phyloP scores from a whole-genome alignment of 2,888 invertebrate species.

The Phortica magna region DNA sequence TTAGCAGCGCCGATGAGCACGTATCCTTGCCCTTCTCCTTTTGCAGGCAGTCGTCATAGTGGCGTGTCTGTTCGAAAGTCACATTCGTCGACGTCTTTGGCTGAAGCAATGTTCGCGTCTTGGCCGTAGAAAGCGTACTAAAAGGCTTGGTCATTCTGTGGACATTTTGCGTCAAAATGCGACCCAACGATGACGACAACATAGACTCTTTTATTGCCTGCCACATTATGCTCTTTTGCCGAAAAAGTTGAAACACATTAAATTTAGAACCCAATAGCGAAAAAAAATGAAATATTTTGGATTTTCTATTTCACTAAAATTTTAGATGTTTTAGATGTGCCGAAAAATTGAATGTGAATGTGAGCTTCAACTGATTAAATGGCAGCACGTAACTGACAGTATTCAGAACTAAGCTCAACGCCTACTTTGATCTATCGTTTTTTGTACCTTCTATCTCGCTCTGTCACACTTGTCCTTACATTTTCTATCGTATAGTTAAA shows the following conservation, averaged over 20 bases:
- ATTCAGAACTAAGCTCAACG: neutral
- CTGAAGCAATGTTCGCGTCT: neutral
- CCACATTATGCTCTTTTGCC: too few species aligned
- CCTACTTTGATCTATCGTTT: neutral
- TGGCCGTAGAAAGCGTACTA: neutral
- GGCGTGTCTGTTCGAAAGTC: neutral
- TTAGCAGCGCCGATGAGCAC: constrained; percentile 47
- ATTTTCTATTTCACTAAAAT: neutral
- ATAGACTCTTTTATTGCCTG: too few species aligned
- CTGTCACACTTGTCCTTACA: too few species aligned
- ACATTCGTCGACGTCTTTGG: neutral
- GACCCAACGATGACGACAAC: too few species aligned
- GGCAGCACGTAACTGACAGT: neutral
- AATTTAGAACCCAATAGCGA: neutral
- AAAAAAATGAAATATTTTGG: neutral
- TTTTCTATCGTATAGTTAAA: too few species aligned
- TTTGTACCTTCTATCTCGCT: too few species aligned
- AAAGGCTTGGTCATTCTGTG: neutral
- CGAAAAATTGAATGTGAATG: neutral
- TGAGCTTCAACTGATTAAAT: neutral
- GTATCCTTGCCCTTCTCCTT: constrained; percentile 58
- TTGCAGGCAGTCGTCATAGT: constrained; percentile 50
- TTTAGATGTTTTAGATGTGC: neutral
- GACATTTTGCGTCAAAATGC: too few species aligned
- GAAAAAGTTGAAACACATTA: neutral